phyloP scores from a whole-genome alignment of 2,888 invertebrate genomes.

The Papilio gigon region DNA sequence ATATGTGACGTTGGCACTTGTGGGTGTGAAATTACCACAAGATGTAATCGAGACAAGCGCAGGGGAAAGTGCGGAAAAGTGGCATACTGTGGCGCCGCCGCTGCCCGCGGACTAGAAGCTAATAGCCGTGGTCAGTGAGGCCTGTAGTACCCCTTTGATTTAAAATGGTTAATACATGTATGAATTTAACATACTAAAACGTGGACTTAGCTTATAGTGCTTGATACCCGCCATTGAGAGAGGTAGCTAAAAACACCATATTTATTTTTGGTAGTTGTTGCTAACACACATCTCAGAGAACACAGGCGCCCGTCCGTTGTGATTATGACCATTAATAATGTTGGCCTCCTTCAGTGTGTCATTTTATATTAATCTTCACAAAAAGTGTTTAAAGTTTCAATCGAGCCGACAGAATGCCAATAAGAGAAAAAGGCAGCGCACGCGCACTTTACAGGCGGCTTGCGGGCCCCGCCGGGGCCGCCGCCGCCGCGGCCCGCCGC shows the following conservation, averaged over 20 bases:
- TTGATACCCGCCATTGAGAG: too few species aligned
- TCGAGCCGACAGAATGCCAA: conserved; percentile 22
- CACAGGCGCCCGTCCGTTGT: not conserved
- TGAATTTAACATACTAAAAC: not conserved
- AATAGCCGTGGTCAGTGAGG: not conserved
- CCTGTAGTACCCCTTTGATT: too few species aligned
- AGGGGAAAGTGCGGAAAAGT: conserved; percentile 31
- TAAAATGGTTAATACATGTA: not conserved
- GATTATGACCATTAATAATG: conserved; percentile 8
- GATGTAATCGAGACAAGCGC: conserved; percentile 15
- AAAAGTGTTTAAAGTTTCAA: conserved; percentile 19
- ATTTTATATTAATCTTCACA: conserved; percentile 12
- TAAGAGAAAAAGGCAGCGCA: conserved; percentile 9
- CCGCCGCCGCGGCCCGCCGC: not conserved
- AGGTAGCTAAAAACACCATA: not conserved
- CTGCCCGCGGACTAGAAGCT: not conserved
- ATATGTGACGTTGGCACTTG: not conserved
- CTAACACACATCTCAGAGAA: not conserved
- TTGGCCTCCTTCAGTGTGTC: not conserved
- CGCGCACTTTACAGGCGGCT: conserved; percentile 16
- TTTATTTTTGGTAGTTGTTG: not conserved
- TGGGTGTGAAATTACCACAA: not conserved
- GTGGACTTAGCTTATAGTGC: too few species aligned
- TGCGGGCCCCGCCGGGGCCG: not conserved
- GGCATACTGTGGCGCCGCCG: not conserved